Base-by-base conservation (phyloP, 1,140 invertebrate genomes). In the Megalopta genalis region DNA sequence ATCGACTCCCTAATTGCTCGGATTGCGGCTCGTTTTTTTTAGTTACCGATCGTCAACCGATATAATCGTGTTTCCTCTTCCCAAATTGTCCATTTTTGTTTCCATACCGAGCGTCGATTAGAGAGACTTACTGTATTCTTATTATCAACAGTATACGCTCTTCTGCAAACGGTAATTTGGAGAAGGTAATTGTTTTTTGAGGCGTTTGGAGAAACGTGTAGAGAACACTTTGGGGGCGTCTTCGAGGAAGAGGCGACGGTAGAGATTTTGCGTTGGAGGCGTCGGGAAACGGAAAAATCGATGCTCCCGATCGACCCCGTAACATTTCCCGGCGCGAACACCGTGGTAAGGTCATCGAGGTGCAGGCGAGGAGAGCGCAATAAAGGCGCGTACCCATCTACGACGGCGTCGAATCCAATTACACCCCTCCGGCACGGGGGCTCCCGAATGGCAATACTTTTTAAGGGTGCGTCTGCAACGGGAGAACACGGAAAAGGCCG, bases 321-420 rank as follows among this genome's bases (percentile, higher is more conserved):
- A 63, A 60, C 60, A 54, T 54, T 64, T 63, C 23, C 46, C 12
- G 21, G 49, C 25, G 16, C 27, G 62, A 66, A 54, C 25, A 57
- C 60, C 9, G 64, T 37, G 79, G 32, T 27, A 57, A 73, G 52
- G 62, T 74, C 69, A 69, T 71, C 60, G 70, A 70, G 59, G 60
- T 37, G 60, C 64, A 57, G 64, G 67, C 49, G 54, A 79, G 64
- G 60, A 81, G 62, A 75, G 66, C 65, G 72, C 84, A 82, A 85
- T 85, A 84, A 85, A 81, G 83, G 84, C 70, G 73, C 77, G 69
- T 73, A 37, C 75, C 39, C 66, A 81, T 57, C 73, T 78, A 78
- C 84, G 83, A 85, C 81, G 84, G 80, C 89, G 86, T 91, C 84
- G 88, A 90, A 91, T 91, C 87, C 90, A 92, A 92, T 92, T 92